phyloP scores from a whole-genome alignment of 2,888 invertebrate genomes.

The Apotomis betuletana region DNA sequence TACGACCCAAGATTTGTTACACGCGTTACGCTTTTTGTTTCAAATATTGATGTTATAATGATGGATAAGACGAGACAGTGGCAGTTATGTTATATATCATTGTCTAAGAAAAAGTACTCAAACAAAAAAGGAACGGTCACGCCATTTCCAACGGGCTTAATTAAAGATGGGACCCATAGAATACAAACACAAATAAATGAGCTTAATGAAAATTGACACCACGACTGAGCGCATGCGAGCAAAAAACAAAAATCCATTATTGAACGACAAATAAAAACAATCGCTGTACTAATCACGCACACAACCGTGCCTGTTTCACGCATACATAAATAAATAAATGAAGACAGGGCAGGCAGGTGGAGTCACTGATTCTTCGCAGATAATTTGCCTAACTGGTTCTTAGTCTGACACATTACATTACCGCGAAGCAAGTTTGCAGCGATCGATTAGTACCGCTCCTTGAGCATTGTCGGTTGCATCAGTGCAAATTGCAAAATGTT shows the following conservation, averaged over 20 bases:
- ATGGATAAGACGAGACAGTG: slow-evolving; percentile 38
- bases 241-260: slow-evolving; percentile 37
- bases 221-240: slow-evolving; percentile 2
- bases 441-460: slow-evolving; percentile 27
- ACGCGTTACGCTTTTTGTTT: slow-evolving; percentile 38
- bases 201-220: slow-evolving; percentile 40
- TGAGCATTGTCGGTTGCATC: slow-evolving; percentile 48
- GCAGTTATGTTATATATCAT: slow-evolving; percentile 39
- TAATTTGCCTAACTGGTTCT: slow-evolving; percentile 81
- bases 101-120: slow-evolving; percentile 19
- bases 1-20: slow-evolving; percentile 49
- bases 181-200: slow-evolving; percentile 31
- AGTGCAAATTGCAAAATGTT: not conserved
- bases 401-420: slow-evolving; percentile 63
- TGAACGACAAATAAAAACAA: slow-evolving; percentile 44
- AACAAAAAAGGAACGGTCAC: not conserved
- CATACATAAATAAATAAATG: slow-evolving; percentile 58
- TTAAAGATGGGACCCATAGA: slow-evolving; percentile 15
- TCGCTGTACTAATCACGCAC: slow-evolving; percentile 48
- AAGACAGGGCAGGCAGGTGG: slow-evolving; percentile 71
- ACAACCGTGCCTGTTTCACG: slow-evolving; percentile 44
- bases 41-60: slow-evolving; percentile 38
- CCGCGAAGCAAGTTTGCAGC: slow-evolving; percentile 44
- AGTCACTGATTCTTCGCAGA: slow-evolving; percentile 74
- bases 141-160: slow-evolving; percentile 11